Conservation (phyloP, 2,113 vertebrate genomes). For the Cinclus cinclus region DNA sequence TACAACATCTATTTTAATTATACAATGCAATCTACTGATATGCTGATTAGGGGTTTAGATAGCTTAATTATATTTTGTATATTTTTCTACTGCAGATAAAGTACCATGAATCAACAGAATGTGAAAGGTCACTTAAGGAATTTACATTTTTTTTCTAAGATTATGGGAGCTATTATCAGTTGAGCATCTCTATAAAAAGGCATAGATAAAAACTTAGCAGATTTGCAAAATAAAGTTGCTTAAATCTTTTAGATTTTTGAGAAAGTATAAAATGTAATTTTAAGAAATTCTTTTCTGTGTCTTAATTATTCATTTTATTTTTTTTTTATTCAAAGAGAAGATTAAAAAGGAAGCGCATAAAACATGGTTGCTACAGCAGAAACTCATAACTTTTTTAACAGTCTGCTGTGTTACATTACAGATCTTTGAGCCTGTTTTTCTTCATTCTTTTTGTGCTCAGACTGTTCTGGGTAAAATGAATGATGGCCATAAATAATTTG, state of each 20-base stretch:
- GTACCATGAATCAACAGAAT: neutral
- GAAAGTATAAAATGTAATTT: neutral
- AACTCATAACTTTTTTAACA: neutral
- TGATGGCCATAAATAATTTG: slow-evolving; percentile 44
- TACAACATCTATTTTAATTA: neutral
- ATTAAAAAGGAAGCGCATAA: neutral
- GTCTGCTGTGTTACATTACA: neutral
- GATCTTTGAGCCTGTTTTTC: slow-evolving; percentile 11
- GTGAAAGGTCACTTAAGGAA: neutral
- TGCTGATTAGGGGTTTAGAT: neutral
- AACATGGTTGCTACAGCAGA: neutral
- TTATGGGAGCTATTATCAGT: neutral
- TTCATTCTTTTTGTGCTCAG: slow-evolving; percentile 12
- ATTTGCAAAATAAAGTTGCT: neutral
- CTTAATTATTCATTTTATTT: neutral
- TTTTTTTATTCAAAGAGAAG: neutral
- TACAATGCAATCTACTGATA: neutral
- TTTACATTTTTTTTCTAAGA: neutral
- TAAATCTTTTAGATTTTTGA: neutral
- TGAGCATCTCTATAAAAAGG: neutral
- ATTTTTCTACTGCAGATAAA: neutral
- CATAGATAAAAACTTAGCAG: neutral
- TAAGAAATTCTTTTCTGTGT: neutral
- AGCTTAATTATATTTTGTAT: neutral
- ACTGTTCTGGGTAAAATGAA: neutral